Evolutionary conservation across 2,888 invertebrate genomes (phyloP).

Genomic region (Agriotes lineatus): DNA sequence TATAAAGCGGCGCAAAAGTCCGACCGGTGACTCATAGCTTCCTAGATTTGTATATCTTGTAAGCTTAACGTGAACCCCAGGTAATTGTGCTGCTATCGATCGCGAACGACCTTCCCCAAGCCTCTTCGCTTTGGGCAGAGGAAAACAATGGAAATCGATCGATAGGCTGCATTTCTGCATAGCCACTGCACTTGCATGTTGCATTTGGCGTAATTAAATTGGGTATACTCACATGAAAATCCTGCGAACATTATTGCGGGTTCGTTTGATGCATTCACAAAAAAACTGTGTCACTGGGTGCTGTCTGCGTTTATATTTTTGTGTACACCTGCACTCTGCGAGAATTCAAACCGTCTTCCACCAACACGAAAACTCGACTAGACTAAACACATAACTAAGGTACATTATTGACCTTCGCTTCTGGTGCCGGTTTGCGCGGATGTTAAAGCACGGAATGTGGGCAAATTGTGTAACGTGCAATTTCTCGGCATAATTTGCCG

Average conservation of each 20-base stretch:
- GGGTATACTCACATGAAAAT: slow-evolving; percentile 40
- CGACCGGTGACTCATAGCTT: no score
- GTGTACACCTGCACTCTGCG: neutral
- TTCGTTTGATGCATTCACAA: neutral
- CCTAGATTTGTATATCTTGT: no score
- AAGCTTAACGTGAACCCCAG: no score
- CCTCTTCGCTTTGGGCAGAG: neutral
- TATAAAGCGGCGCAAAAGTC: no score
- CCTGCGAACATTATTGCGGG: slow-evolving; percentile 31
- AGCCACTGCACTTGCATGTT: neutral
- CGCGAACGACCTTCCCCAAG: slow-evolving; percentile 13
- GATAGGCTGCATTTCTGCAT: neutral
- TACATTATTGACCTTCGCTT: slow-evolving; percentile 6
- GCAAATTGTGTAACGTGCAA: no score
- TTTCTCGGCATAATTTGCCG: no score
- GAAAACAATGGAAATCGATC: slow-evolving; percentile 3
- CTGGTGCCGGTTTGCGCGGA: neutral
- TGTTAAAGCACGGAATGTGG: neutral
- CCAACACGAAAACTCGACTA: neutral
- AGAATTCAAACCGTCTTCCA: neutral
- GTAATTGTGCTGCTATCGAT: no score
- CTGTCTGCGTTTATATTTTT: neutral
- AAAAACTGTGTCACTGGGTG: neutral
- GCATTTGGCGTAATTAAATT: no score
- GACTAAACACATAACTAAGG: neutral